Evolutionary conservation across 2,888 invertebrate species (phyloP).

Genomic region (Capitulum mitella): DNA sequence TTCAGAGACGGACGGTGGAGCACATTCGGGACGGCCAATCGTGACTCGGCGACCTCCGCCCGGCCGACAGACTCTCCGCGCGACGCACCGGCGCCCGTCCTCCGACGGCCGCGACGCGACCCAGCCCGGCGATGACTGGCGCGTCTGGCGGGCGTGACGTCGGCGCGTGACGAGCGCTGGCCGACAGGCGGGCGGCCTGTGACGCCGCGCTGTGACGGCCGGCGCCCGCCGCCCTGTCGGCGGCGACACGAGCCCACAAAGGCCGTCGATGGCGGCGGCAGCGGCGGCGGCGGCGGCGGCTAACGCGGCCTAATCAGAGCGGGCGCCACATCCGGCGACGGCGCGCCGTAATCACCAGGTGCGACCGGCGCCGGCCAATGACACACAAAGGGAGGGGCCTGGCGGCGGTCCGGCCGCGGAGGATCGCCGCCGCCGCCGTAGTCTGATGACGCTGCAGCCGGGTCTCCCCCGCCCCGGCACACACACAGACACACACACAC

Average conservation of each 20-base stretch:
- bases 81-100: no score
- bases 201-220: not conserved
- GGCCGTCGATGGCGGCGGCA: slow-evolving; percentile 13
- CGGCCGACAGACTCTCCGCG: no score
- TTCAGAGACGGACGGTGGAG: no score
- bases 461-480: not conserved
- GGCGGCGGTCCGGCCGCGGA: not conserved
- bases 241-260: not conserved
- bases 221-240: not conserved
- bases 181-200: not conserved
- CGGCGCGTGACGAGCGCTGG: no score
- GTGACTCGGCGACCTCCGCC: no score
- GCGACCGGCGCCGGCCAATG: not conserved
- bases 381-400: not conserved
- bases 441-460: not conserved
- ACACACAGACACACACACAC: not conserved
- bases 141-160: no score
- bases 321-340: not conserved
- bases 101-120: no score
- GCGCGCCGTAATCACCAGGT: not conserved
- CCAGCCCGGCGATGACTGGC: no score
- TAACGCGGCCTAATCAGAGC: slow-evolving; percentile 9
- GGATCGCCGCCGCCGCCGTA: not conserved
- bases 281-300: not conserved
- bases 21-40: no score